phyloP scores from a whole-genome alignment of 2,888 invertebrate genomes.

The Drosophila anomalata region DNA sequence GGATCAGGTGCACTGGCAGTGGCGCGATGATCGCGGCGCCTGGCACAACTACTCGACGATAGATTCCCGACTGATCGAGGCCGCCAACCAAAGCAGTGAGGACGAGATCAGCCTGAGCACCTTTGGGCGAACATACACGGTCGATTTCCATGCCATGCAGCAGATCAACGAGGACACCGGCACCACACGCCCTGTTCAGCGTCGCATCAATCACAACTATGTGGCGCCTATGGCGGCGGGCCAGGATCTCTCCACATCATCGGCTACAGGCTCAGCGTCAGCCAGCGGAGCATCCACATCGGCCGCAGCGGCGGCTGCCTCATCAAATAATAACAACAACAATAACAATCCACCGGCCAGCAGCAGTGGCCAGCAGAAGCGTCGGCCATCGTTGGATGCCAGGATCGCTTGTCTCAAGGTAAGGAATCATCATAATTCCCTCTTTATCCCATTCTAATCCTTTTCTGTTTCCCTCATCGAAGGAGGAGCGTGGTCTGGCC shows the following conservation, averaged over 20 bases:
- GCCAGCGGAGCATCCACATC: conserved; percentile 60
- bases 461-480: not conserved
- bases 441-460: not conserved
- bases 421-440: not conserved
- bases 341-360: conserved; percentile 32
- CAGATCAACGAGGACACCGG: conserved; percentile 99
- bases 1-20: conserved; percentile 97
- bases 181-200: conserved; percentile 95
- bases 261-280: conserved; percentile 54
- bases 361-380: conserved; percentile 56
- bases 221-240: conserved; percentile 76
- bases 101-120: conserved; percentile 97
- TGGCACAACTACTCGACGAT: conserved; percentile 97
- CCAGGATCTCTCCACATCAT: conserved; percentile 75
- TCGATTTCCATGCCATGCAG: conserved; percentile 98
- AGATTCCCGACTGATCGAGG: conserved; percentile 97
- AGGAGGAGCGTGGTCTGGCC: conserved; percentile 89
- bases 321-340: conserved; percentile 31
- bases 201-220: conserved; percentile 88
- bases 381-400: conserved; percentile 85
- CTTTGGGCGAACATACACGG: conserved; percentile 96
- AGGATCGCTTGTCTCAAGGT: conserved; percentile 87
- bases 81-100: conserved; percentile 96
- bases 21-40: conserved; percentile 97
- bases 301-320: conserved; percentile 52